Evolutionary conservation across 1,140 invertebrate genomes (phyloP).

Genomic region (Drosophila nasuta): DNA sequence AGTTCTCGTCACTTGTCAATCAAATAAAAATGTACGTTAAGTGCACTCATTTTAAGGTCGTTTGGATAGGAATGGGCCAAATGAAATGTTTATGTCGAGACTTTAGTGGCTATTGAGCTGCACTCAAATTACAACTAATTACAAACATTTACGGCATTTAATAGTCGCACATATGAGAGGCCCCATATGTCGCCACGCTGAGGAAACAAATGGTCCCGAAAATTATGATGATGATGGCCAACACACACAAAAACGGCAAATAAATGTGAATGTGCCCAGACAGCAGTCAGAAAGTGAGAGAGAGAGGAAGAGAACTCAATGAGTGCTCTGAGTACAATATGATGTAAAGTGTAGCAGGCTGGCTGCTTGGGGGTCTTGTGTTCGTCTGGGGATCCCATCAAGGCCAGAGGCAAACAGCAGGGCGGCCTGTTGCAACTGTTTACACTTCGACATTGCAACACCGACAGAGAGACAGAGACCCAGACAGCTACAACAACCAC

Average conservation of each 20-base stretch:
- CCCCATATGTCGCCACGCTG: conserved; percentile 54
- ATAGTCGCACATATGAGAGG: conserved; percentile 46
- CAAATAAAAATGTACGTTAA: conserved; percentile 50
- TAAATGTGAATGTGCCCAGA: conserved; percentile 15
- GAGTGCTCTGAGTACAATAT: conserved; percentile 11
- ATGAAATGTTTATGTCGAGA: conserved; percentile 65
- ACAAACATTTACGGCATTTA: conserved; percentile 58
- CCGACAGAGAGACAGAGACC: neutral
- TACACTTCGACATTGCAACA: conserved; percentile 48
- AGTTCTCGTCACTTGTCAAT: conserved; percentile 41
- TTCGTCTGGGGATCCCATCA: conserved; percentile 35
- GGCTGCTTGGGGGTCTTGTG: neutral
- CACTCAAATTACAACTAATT: conserved; percentile 73
- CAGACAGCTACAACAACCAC: neutral
- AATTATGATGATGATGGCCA: conserved; percentile 29
- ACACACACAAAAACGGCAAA: conserved; percentile 20
- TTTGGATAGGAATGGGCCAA: conserved; percentile 48
- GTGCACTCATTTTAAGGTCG: conserved; percentile 48
- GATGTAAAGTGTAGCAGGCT: conserved; percentile 22
- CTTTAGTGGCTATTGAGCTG: conserved; percentile 41
- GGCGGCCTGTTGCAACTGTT: conserved; percentile 48
- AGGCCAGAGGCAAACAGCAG: conserved; percentile 42
- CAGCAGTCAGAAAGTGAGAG: neutral
- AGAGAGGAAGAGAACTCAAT: neutral
- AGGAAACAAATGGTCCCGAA: conserved; percentile 46